Base-by-base conservation (phyloP, 2,113 vertebrate genomes). In the Orthonyx spaldingii region DNA sequence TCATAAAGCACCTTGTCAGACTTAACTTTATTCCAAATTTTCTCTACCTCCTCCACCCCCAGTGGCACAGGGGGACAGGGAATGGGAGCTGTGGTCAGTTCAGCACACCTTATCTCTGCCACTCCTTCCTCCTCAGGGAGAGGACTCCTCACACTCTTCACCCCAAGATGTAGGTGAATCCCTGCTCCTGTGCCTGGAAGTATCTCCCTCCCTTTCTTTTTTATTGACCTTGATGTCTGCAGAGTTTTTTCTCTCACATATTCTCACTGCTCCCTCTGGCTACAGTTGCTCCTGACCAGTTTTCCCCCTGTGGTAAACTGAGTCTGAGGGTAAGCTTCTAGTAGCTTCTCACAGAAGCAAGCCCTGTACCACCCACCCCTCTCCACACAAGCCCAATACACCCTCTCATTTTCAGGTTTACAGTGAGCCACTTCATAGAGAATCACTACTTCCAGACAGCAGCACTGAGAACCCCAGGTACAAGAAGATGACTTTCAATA, bases 1-100 rank as follows among this genome's bases (percentile, higher is more conserved):
- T 21, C 0, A 0, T 30, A 44, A 44, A 92, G 56, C 9, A 17
- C 3, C 6, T 61, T 49, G 12, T 46, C 18, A 11, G 44, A 27
- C 8, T 47, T 41, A 53, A 20, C 15, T 61, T 75, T 37, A 55
- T 27, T 55, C 13, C 27, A 10, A 16, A 14, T 5, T 50, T 56
- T 44, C 35, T 30, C 49, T 9, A 16, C 4, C 7, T 74, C 26
- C n/a, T 80, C 24, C 6, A 81, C 4, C 10, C 10, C 2, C 7
- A 19, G 52, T 7, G 16, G 28, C 7, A 26, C 37, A 59, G 2
- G 11, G 16, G 5, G 39, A 66, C 5, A 24, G 41, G 41, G 30
- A 74, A 61, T 10, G 13, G 37, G 27, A 56, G 12, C 7, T 66
- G 20, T 26, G 23, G 28, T 69, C 42, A 56, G 7, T 11, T 39